Percentiles rank a stretch among this genome's conserved stretches.
Evolutionary conservation across 53 echinoderm and acorn worm species (phyloP).

Genomic region (Arbacia lixula): DNA sequence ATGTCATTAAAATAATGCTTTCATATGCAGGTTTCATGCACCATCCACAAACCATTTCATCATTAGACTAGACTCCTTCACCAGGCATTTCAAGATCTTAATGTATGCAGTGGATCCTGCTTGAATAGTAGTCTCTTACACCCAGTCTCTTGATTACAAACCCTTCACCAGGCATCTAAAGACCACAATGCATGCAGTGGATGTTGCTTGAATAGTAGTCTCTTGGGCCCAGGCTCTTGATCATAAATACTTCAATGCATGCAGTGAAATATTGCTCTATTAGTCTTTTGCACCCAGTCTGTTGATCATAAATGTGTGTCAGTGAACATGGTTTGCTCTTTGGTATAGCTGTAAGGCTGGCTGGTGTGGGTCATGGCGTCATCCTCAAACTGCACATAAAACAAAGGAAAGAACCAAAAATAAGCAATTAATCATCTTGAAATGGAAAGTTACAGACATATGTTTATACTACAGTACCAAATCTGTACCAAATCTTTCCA

Average conservation of each 20-base stretch:
- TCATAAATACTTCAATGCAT: too few species aligned
- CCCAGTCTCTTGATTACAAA: constrained; percentile 61
- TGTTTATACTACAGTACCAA: too few species aligned
- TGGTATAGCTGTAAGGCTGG: constrained; percentile 97
- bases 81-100: too few species aligned
- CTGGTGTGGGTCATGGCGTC: constrained; percentile 91
- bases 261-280: too few species aligned
- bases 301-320: constrained; percentile 90
- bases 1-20: too few species aligned
- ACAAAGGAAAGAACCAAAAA: background rate
- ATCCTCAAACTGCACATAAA: constrained; percentile 79
- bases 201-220: background rate
- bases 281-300: background rate
- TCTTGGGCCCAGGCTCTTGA: background rate
- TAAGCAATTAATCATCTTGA: background rate
- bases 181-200: too few species aligned
- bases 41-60: too few species aligned
- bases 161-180: too few species aligned
- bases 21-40: too few species aligned
- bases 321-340: constrained; percentile 99
- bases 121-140: background rate
- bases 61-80: too few species aligned
- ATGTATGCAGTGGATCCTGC: too few species aligned
- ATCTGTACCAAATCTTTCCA: too few species aligned
- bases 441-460: background rate